These are phyloP conservation scores for Scolopax rusticola DNA, from an alignment of 2,797 vertebrate species.

Conservation along the genomic window DNA sequence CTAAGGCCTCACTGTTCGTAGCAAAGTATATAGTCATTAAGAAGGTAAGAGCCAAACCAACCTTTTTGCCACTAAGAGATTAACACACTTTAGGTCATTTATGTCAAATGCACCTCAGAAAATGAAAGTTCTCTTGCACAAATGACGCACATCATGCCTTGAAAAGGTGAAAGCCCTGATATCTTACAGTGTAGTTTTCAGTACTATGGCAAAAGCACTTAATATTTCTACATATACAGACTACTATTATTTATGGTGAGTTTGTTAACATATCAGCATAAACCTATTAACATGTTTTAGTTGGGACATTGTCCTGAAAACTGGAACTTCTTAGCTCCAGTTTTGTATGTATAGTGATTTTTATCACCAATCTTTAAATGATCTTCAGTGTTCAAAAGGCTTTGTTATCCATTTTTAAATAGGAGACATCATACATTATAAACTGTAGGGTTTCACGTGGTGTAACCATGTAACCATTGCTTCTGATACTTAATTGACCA, in stretches of 20 bases:
- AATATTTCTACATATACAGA: neutral
- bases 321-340: neutral
- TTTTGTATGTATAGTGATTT: neutral
- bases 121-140: neutral
- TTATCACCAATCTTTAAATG: neutral
- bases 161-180: neutral
- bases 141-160: neutral
- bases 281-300: neutral
- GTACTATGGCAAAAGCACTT: neutral
- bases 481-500: neutral
- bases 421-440: neutral
- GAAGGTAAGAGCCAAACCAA: neutral
- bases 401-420: neutral
- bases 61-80: neutral
- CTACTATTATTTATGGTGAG: neutral
- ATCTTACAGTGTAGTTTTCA: neutral
- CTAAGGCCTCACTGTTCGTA: neutral
- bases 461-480: neutral
- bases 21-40: neutral
- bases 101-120: neutral
- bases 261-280: neutral
- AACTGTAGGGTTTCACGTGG: neutral
- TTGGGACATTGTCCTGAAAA: neutral
- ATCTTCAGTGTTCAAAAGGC: neutral
- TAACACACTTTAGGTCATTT: neutral